phyloP scores from a whole-genome alignment of 2,113 vertebrate genomes.

The Pardalotus punctatus region DNA sequence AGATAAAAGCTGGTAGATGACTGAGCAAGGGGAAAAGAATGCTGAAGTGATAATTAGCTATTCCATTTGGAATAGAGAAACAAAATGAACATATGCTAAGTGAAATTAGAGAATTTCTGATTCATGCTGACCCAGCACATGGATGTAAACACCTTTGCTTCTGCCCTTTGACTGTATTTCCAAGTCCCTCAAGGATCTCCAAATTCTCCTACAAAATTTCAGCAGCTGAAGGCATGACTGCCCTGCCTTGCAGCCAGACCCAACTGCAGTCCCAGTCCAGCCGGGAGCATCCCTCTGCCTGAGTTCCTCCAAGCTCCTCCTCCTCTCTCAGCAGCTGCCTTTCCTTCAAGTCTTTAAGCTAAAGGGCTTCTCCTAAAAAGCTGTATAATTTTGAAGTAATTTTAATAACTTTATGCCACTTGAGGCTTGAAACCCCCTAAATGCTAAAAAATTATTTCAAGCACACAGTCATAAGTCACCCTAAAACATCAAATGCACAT shows the following conservation, averaged over 20 bases:
- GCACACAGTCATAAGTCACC: not conserved
- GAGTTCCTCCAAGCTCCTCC: fast-evolving
- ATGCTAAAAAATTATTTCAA: not conserved
- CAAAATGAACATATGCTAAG: not conserved
- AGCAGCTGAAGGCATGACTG: fast-evolving
- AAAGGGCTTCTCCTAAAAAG: not conserved
- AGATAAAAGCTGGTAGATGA: not conserved
- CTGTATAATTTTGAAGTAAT: not conserved
- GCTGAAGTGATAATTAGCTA: not conserved
- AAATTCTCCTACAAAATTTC: not conserved
- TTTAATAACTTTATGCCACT: not conserved
- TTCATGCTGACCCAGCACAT: not conserved
- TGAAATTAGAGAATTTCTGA: not conserved
- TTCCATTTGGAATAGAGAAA: not conserved
- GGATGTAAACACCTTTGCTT: not conserved
- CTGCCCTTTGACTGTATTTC: not conserved
- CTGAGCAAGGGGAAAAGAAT: not conserved
- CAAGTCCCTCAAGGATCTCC: not conserved
- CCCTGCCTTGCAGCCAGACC: not conserved
- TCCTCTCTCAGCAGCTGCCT: not conserved
- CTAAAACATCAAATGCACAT: not conserved
- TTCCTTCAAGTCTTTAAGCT: not conserved
- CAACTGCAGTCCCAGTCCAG: fast-evolving
- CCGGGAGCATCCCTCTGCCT: fast-evolving
- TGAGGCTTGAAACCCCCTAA: not conserved